A percentile compares a stretch with the other conserved stretches of the same genome.
These are phyloP conservation scores for Ophioninae sp. DNA, from an alignment of 2,888 invertebrate species.

Conservation along the genomic window DNA sequence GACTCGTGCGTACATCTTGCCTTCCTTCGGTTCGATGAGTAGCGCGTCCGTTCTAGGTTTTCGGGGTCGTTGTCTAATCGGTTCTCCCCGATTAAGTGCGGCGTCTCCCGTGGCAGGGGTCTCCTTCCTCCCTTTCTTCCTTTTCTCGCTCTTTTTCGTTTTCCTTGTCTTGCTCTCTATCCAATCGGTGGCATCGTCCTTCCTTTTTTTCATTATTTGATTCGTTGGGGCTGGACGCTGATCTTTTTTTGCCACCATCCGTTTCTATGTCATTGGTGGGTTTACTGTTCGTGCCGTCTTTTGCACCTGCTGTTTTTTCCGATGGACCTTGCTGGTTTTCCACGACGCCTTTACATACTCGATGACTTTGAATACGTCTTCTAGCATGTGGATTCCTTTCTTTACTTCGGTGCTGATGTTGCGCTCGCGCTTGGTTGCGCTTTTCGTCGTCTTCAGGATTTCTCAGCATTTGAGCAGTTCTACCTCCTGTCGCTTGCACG, in stretches of 20 bases:
- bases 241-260: background rate
- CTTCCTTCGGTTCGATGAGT: constrained; percentile 1
- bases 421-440: background rate
- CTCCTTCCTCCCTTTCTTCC: background rate
- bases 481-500: too few species aligned
- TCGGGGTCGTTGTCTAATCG: background rate
- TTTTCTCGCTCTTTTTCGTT: background rate
- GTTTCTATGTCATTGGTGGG: background rate
- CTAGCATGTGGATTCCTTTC: background rate
- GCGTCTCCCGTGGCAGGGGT: background rate
- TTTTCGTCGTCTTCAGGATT: too few species aligned
- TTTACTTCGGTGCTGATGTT: background rate
- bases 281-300: background rate
- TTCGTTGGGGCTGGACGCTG: background rate
- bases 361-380: background rate
- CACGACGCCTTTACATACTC: background rate
- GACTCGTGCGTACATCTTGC: constrained; percentile 15
- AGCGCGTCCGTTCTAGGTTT: constrained; percentile 1
- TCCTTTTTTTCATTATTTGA: background rate
- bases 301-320: background rate
- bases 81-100: background rate
- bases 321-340: background rate
- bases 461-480: too few species aligned
- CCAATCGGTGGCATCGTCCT: background rate
- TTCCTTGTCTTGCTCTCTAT: background rate